Percentiles rank a stretch among this genome's conserved stretches.
Evolutionary conservation across 2,888 invertebrate genomes (phyloP).

Genomic region (Polymixis flavicincta): DNA sequence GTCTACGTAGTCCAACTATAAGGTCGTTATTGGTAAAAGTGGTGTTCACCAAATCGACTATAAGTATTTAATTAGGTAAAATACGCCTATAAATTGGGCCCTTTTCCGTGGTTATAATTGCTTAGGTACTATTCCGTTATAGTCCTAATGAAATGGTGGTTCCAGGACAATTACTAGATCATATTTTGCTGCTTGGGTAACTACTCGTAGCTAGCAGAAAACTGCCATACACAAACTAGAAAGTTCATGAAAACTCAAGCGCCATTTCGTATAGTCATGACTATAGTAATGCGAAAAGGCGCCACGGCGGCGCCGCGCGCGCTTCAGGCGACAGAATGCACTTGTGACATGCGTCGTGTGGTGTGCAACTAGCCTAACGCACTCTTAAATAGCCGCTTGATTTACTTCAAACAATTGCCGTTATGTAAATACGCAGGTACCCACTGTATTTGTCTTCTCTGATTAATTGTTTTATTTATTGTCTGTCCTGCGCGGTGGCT

Average conservation of each 20-base stretch:
- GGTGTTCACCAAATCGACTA: no score
- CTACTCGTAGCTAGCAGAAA: no score
- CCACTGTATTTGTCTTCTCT: constrained; percentile 43
- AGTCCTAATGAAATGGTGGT: no score
- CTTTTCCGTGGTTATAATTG: no score
- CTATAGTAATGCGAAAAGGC: constrained; percentile 80
- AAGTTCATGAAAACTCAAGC: neutral
- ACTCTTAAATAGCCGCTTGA: constrained; percentile 59
- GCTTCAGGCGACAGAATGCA: constrained; percentile 70
- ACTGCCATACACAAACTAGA: neutral
- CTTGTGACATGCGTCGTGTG: constrained; percentile 59
- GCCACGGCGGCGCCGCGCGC: constrained; percentile 79
- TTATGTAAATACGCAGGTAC: constrained; percentile 50
- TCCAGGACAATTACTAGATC: no score
- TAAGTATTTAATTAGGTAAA: no score
- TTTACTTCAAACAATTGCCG: constrained; percentile 61
- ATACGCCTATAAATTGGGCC: no score
- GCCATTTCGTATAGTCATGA: constrained; percentile 60
- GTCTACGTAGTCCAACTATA: no score
- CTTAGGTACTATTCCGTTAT: no score
- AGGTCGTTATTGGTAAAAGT: no score
- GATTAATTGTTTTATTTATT: constrained; percentile 44
- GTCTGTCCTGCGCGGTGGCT: neutral
- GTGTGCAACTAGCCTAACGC: constrained; percentile 61
- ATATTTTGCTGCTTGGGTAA: no score